Percentiles rank a stretch among this genome's conserved stretches.
These are phyloP conservation scores for Heliconius erato DNA, from an alignment of 2,888 invertebrate genomes.

Conservation along the genomic window DNA sequence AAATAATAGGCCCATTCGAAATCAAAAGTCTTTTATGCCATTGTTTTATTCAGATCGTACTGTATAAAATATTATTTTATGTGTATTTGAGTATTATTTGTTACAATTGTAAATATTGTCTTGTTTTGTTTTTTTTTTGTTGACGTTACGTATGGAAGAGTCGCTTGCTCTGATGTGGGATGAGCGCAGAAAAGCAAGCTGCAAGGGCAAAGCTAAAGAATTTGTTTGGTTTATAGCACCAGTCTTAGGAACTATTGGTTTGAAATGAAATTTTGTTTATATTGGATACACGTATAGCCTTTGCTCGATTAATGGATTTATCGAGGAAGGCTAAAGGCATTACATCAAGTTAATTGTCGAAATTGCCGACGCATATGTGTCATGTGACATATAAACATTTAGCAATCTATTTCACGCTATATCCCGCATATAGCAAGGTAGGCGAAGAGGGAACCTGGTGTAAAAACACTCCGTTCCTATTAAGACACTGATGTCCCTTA, in stretches of 20 bases:
- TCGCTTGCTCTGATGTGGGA: background rate
- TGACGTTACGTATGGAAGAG: background rate
- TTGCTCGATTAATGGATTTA: no score
- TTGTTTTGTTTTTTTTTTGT: background rate
- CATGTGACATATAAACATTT: no score
- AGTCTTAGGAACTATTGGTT: background rate
- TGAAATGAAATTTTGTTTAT: no score
- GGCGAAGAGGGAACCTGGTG: no score
- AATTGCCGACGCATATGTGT: background rate
- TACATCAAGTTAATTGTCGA: background rate
- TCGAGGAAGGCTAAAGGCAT: no score
- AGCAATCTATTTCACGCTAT: no score
- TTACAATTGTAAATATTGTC: background rate
- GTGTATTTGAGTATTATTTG: background rate
- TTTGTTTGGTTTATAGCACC: background rate
- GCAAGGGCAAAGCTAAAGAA: background rate
- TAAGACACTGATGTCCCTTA: no score
- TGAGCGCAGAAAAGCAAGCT: background rate
- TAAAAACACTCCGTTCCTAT: no score
- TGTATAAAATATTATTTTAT: constrained; percentile 20
- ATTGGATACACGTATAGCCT: no score
- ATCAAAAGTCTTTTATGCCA: constrained; percentile 9
- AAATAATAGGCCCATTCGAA: constrained; percentile 7
- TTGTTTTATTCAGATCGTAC: constrained; percentile 9
- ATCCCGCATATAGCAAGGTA: no score